A percentile compares a stretch with the other conserved stretches of the same genome.
Evolutionary conservation across 2,888 invertebrate genomes (phyloP).

Genomic region (Cerastis rubricosa): DNA sequence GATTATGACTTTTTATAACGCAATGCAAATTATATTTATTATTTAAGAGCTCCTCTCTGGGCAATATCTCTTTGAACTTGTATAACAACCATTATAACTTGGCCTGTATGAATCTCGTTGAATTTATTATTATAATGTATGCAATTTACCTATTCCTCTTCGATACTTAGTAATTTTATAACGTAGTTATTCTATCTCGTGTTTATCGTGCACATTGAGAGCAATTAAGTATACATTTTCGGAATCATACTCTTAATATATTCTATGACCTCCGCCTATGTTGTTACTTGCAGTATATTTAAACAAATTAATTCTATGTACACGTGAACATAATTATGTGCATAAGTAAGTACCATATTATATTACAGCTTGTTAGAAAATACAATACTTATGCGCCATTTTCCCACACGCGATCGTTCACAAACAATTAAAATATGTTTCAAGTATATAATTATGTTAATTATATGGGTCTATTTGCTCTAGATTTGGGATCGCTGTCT

Average conservation of each 20-base stretch:
- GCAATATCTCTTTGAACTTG: conserved; percentile 16
- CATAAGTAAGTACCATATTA: conserved; percentile 28
- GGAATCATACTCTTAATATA: conserved; percentile 49
- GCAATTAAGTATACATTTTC: conserved; percentile 55
- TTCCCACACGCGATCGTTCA: conserved; percentile 38
- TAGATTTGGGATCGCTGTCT: conserved; percentile 19
- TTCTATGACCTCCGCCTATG: conserved; percentile 39
- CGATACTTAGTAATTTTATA: conserved; percentile 45
- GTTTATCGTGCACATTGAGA: conserved; percentile 35
- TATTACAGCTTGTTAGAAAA: conserved; percentile 45
- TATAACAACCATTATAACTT: conserved; percentile 30
- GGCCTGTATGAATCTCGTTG: conserved; percentile 33
- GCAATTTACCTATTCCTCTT: conserved; percentile 30
- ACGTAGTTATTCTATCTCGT: conserved; percentile 31
- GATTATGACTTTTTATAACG: conserved; percentile 52
- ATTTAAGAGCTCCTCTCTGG: conserved; percentile 30
- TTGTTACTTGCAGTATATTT: conserved; percentile 32
- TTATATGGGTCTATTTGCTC: conserved; percentile 17
- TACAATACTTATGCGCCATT: conserved; percentile 33
- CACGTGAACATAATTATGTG: conserved; percentile 38
- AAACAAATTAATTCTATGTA: conserved; percentile 43
- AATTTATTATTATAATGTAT: conserved; percentile 20
- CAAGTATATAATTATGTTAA: conserved; percentile 16
- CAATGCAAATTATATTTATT: conserved; percentile 44
- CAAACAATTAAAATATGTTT: conserved; percentile 44